Evolutionary conservation across 1,140 invertebrate genomes (phyloP), one percentile per base, ranked within the genome.

Genomic region (Antheraea mylitta): DNA sequence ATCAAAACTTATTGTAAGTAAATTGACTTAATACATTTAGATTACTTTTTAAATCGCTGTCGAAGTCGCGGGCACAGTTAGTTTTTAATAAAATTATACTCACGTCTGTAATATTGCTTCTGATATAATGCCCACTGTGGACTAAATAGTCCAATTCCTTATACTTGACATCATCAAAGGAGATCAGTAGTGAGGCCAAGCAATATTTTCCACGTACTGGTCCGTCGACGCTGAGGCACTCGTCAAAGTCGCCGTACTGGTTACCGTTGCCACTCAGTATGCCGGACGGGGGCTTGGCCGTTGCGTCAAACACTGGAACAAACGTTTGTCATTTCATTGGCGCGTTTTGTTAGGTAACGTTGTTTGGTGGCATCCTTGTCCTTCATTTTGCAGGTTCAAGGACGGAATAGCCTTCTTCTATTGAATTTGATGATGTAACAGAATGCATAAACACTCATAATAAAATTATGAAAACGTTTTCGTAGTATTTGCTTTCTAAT

Each of bases 201-300:
- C 94, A 95, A 78, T 95, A 95, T 75, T 94, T 92, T 16, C 94
- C 94, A 16, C 86, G 70, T 0, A 94, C 89, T 0, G 90, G 84
- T 4, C 81, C 85, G 9, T 89, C 87, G 18, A 88, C 77, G 63
- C 78, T 84, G n/a, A 95, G 76, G 74, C 94, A 95, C 74, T 94
- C 91, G 83, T 95, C 94, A 72, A 94, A 95, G 77, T 95, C 94
- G 6, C 94, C 94, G 30, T 94, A 93, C 75, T 95, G 94, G 75
- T 95, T 95, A 0, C 93, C 87, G 75, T 95, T 95, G 1, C 94
- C 94, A 72, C 91, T 94, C 5, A 95, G 79, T 38, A 95, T 85
- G 16, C 94, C 94, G 0, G 94, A 93, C 0, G 94, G 94, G 4
- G 94, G 79, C 81, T 95, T 95, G 0, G 93, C 94, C 9, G 93